phyloP scores from a whole-genome alignment of 2,888 invertebrate genomes.

The Odontothrips loti region DNA sequence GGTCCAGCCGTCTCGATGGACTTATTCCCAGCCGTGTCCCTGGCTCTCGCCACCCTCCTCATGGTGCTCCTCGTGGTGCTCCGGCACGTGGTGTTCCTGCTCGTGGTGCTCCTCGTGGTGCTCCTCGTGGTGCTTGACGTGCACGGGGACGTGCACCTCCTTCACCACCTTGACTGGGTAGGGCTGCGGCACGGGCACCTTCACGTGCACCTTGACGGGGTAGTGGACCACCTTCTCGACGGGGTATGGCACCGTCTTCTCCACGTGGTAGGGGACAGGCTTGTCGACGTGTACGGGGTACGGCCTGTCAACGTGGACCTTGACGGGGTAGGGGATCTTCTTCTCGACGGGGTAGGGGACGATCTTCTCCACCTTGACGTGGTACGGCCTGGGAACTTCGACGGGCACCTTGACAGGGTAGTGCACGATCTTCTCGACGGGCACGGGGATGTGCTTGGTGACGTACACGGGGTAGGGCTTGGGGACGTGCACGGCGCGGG shows the following conservation, averaged over 20 bases:
- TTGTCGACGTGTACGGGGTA: slow-evolving; percentile 63
- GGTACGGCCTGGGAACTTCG: slow-evolving; percentile 70
- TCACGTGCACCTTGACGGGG: slow-evolving; percentile 47
- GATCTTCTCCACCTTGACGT: slow-evolving; percentile 72
- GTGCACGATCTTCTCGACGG: slow-evolving; percentile 64
- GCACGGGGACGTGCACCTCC: slow-evolving; percentile 36
- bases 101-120: slow-evolving; percentile 23
- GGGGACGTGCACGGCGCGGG: slow-evolving; percentile 57
- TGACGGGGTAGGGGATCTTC: slow-evolving; percentile 61
- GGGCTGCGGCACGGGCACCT: slow-evolving; percentile 43
- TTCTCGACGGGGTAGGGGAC: slow-evolving; percentile 60
- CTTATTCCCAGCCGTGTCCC: not conserved
- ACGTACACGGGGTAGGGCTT: slow-evolving; percentile 53
- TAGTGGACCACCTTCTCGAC: slow-evolving; percentile 58
- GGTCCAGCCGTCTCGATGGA: not conserved
- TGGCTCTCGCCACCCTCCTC: not conserved
- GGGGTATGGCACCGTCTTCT: slow-evolving; percentile 57
- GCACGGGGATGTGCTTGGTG: slow-evolving; percentile 45
- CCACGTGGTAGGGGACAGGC: slow-evolving; percentile 50
- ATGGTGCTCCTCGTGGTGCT: slow-evolving; percentile 20
- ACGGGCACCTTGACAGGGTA: slow-evolving; percentile 56
- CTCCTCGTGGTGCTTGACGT: slow-evolving; percentile 44
- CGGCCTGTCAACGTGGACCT: slow-evolving; percentile 63
- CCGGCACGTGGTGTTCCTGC: not conserved
- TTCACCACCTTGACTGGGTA: slow-evolving; percentile 47